These are phyloP conservation scores for Rhynchotus rufescens DNA, from an alignment of 2,797 vertebrate genomes.

Conservation along the genomic window DNA sequence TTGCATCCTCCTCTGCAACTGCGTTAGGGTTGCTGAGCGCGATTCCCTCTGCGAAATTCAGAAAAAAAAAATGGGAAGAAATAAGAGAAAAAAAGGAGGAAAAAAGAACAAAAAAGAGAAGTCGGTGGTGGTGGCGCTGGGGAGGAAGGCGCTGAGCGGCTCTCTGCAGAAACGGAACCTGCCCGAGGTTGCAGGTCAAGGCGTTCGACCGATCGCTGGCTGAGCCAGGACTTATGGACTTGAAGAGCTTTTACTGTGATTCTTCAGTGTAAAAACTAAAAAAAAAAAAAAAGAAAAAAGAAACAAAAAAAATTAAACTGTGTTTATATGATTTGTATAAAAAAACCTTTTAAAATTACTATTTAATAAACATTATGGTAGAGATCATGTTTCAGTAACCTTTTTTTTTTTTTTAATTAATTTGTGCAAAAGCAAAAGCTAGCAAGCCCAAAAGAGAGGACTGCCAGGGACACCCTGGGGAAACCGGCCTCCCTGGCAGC, in stretches of 20 bases:
- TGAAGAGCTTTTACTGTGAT: conserved; percentile 88
- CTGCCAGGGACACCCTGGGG: neutral
- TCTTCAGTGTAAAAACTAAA: conserved; percentile 80
- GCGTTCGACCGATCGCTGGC: conserved; percentile 80
- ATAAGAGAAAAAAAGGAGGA: neutral
- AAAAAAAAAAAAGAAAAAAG: conserved; percentile 61
- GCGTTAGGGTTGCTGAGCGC: conserved; percentile 48
- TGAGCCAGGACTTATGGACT: conserved; percentile 83
- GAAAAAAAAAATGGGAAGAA: neutral
- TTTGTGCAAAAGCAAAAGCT: neutral
- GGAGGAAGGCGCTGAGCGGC: conserved; percentile 55
- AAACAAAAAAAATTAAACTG: conserved; percentile 82
- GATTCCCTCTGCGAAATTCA: conserved; percentile 58
- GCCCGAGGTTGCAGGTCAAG: conserved; percentile 77
- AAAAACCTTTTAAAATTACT: conserved; percentile 92
- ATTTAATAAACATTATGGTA: conserved; percentile 95
- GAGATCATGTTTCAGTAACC: conserved; percentile 54
- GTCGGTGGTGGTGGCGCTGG: conserved; percentile 66
- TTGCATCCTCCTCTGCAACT: conserved; percentile 64
- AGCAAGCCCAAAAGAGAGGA: neutral
- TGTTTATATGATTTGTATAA: conserved; percentile 99
- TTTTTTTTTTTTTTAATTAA: neutral
- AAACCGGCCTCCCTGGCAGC: neutral
- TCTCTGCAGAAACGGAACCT: conserved; percentile 68
- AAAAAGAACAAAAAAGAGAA: neutral